These are phyloP conservation scores for Pemphredon lugubris DNA, from an alignment of 2,888 invertebrate genomes.

Conservation along the genomic window DNA sequence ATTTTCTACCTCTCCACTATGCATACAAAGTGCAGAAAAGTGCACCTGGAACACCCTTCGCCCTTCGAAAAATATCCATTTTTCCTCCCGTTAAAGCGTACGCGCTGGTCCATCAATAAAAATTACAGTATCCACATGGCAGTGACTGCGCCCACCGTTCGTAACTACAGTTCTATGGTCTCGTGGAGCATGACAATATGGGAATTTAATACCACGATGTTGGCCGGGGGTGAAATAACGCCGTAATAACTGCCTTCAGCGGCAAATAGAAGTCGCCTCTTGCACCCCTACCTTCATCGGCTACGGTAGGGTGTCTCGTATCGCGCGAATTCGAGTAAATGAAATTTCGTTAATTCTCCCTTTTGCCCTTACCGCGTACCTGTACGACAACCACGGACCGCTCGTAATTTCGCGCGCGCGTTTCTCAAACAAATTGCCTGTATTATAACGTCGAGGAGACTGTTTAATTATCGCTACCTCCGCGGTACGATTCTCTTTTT, in stretches of 20 bases:
- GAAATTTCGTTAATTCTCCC: conserved; percentile 65
- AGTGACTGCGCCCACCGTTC: conserved; percentile 14
- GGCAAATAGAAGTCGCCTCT: conserved; percentile 57
- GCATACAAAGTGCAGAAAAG: not conserved
- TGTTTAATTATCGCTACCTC: conserved; percentile 58
- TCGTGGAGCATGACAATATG: conserved; percentile 60
- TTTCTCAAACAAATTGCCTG: conserved; percentile 64
- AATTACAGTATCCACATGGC: conserved; percentile 50
- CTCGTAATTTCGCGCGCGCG: conserved; percentile 52
- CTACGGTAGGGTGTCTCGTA: conserved; percentile 20
- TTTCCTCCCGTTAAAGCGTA: conserved; percentile 22
- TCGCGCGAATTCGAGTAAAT: conserved; percentile 55
- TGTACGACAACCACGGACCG: conserved; percentile 20
- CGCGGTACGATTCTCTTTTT: conserved; percentile 18
- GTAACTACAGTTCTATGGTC: conserved; percentile 48
- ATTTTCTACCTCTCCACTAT: not conserved
- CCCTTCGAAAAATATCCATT: conserved; percentile 26
- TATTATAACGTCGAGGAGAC: conserved; percentile 55
- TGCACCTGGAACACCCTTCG: not conserved
- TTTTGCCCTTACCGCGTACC: conserved; percentile 12
- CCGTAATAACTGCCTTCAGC: conserved; percentile 62
- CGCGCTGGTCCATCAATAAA: conserved; percentile 59
- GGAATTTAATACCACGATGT: conserved; percentile 63
- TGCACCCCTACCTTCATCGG: conserved; percentile 8
- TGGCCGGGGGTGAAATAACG: conserved; percentile 60